Evolutionary conservation across 1,140 invertebrate species (phyloP).

Genomic region (Microplitis mediator): DNA sequence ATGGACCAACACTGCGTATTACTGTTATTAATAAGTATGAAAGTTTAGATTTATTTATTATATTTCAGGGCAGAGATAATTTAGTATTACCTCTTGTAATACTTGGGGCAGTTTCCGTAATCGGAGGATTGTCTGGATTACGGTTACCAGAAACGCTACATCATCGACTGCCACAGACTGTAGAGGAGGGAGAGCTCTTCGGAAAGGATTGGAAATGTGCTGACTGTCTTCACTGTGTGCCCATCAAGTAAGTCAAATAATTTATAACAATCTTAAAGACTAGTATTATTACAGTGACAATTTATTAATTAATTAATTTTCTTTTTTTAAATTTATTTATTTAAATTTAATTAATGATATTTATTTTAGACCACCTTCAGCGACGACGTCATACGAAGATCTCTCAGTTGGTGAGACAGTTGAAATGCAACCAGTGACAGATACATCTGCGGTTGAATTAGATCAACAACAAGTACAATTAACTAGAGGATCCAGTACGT

Average conservation of each 20-base stretch:
- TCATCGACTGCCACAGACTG: conserved; percentile 78
- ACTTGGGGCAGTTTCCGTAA: conserved; percentile 77
- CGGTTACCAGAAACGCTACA: conserved; percentile 83
- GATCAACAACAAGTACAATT: conserved; percentile 6
- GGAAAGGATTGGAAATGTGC: conserved; percentile 80
- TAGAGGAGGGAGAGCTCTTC: conserved; percentile 86
- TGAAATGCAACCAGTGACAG: conserved; percentile 30
- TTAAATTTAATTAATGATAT: conserved; percentile 19
- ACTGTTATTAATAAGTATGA: conserved; percentile 1
- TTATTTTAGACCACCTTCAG: conserved; percentile 42
- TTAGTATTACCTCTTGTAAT: conserved; percentile 81
- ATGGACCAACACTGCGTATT: neutral
- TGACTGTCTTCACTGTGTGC: conserved; percentile 74
- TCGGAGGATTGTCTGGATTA: conserved; percentile 79
- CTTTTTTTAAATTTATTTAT: conserved; percentile 1
- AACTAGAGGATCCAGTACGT: neutral
- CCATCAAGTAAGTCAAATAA: conserved; percentile 63
- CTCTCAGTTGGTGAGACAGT: conserved; percentile 39
- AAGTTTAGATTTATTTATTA: conserved; percentile 18
- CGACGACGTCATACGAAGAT: conserved; percentile 57
- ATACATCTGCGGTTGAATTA: neutral
- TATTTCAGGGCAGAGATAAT: conserved; percentile 77
- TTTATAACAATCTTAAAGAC: neutral
- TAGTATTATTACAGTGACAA: conserved; percentile 2
- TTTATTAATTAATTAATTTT: conserved; percentile 36